A percentile compares a stretch with the other conserved stretches of the same genome.
phyloP scores from a whole-genome alignment of 2,797 vertebrate species.

The Rhinoraja longicauda region DNA sequence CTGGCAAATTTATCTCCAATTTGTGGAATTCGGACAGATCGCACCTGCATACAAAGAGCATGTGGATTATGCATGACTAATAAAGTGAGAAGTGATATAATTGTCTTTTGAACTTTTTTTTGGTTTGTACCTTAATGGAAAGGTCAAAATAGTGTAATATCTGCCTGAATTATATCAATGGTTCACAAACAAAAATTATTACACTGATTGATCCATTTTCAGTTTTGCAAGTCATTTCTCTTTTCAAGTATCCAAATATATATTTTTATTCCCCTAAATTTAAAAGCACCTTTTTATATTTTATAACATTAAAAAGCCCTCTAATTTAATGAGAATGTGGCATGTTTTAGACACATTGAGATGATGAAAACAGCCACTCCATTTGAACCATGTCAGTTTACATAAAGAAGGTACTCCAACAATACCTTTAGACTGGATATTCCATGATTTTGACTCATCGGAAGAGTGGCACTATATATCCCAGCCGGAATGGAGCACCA shows the following conservation, averaged over 20 bases:
- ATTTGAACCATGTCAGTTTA: no score
- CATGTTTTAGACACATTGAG: background rate
- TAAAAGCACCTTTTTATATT: background rate
- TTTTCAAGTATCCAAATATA: background rate
- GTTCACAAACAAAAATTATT: background rate
- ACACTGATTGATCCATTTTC: background rate
- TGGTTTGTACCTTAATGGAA: background rate
- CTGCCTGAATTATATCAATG: background rate
- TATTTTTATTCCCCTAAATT: background rate
- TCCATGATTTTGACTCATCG: no score
- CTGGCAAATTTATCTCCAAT: constrained; percentile 98
- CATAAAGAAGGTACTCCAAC: no score
- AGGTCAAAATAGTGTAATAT: background rate
- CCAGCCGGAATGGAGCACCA: no score
- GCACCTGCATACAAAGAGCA: constrained; percentile 66
- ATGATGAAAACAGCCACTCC: background rate
- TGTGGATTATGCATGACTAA: background rate
- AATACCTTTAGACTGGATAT: no score
- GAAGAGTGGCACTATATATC: no score
- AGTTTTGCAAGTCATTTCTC: background rate
- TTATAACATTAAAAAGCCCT: background rate
- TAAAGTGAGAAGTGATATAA: no score
- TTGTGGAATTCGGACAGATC: constrained; percentile 93
- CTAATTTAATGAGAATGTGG: background rate
- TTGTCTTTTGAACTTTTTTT: background rate